Percentiles rank a stretch among this genome's conserved stretches.
These are phyloP conservation scores for Meriones psammophilus DNA, from an alignment of 2,797 vertebrate species.

Conservation along the genomic window DNA sequence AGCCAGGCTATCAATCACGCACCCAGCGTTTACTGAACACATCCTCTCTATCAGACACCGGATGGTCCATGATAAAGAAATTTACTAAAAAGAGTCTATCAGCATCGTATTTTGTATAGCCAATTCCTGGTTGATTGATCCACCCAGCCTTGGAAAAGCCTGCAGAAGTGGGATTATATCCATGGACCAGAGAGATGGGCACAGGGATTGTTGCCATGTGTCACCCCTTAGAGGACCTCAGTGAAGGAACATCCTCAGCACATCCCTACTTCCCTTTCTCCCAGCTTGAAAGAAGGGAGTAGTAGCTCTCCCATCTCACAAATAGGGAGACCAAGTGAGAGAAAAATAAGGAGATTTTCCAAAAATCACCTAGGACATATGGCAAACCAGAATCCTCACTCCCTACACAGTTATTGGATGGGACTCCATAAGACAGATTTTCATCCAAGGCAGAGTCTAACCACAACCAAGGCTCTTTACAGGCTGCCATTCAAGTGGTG, in stretches of 20 bases:
- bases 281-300: background rate
- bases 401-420: background rate
- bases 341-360: background rate
- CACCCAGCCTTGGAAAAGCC: background rate
- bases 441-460: background rate
- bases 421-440: background rate
- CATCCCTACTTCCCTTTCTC: background rate
- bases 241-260: background rate
- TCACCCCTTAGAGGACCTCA: background rate
- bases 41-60: background rate
- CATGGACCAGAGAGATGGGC: background rate
- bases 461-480: background rate
- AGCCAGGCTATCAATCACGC: background rate
- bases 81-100: background rate
- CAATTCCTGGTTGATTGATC: background rate
- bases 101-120: no score
- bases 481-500: background rate
- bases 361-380: background rate
- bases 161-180: background rate
- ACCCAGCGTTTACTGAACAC: background rate
- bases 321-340: background rate
- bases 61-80: background rate
- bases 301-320: background rate
- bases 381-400: background rate
- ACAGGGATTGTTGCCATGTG: conserved; percentile 1